Conservation (phyloP, 2,113 vertebrate genomes). For the Gadus chalcogrammus region DNA sequence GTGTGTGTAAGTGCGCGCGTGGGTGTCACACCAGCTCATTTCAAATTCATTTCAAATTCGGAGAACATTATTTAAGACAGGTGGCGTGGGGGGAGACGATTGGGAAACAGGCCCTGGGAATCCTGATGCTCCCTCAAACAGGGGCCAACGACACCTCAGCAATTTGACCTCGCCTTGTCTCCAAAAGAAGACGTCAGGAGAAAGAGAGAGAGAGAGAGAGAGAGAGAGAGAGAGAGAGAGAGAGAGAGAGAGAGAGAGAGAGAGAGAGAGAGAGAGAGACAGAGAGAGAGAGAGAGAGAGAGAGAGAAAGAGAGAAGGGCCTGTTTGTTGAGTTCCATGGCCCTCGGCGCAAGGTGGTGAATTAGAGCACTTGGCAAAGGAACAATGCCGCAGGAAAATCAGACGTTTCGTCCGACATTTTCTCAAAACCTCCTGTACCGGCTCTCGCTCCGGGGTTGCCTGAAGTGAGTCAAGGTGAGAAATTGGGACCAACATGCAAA, state of each 20-base stretch:
- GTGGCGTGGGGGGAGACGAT: slow-evolving; percentile 23
- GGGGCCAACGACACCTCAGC: not conserved
- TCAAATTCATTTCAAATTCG: not conserved
- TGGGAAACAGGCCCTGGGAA: slow-evolving; percentile 15
- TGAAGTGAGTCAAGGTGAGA: not conserved
- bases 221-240: no score
- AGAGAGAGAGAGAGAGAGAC: not conserved
- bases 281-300: not conserved
- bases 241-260: no score
- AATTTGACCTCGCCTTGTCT: not conserved
- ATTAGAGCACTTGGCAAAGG: slow-evolving; percentile 58
- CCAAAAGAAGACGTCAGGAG: not conserved
- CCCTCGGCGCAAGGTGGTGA: slow-evolving; percentile 57
- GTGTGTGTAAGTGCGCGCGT: not conserved
- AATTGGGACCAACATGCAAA: not conserved
- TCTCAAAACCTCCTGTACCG: slow-evolving; percentile 12
- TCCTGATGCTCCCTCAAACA: slow-evolving; percentile 9
- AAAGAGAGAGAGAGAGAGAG: no score
- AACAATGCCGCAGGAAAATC: slow-evolving; percentile 52
- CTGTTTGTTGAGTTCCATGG: slow-evolving; percentile 65
- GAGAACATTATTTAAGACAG: slow-evolving; percentile 32
- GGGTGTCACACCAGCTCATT: not conserved
- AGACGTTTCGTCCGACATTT: slow-evolving; percentile 47
- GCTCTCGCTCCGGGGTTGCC: not conserved
- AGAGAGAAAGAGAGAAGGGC: slow-evolving; percentile 19